Evolutionary conservation across 2,888 invertebrate species (phyloP), one percentile per base, ranked within the genome.

Genomic region (Callyntrura guangdongensis): DNA sequence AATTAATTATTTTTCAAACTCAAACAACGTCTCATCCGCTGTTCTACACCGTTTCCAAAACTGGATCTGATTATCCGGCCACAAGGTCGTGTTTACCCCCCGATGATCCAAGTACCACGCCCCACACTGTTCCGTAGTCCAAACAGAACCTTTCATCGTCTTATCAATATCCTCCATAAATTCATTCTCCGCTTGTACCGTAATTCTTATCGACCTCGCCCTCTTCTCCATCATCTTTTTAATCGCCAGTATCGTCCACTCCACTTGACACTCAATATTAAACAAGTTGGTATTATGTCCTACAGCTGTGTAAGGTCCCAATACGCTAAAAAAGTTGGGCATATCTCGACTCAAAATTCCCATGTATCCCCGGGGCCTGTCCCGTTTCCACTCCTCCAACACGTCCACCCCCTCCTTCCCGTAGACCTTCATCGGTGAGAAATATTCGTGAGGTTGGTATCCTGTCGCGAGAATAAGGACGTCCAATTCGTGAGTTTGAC

Each of bases 401-500:
- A 92, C 36, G 25, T 92, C 86, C 3, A 85, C 82, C 0, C 91
- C 91, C 5, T 74, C 90, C 72, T 45, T 72, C 0, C 92, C 92
- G 59, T 74, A 83, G 0, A 92, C 59, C 47, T 86, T 77, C 85
- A 91, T 90, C 12, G 91, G 89, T 0, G 87, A 56, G 47, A 91
- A 92, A 36, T 53, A 87, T 12, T 92, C 91, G 14, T 91, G 92
- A 1, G 88, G 83, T 53, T 90, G 89, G 22, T 91, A 92, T 25
- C 92, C 92, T 2, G 92, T 92, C 0, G 91, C 91, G 0, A 92
- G 77, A 17, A 92, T 47, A 14, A 92, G 53, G 20, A 92, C 91
- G 25, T 92, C 92, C 9, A 92, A 61, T 49, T 91, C 67, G 6
- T 67, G 25, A 2, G 56, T 22, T 4, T 87, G 47, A 12, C 90